Percentiles rank a stretch among this genome's conserved stretches.
Conservation (phyloP, 1,140 invertebrate species). For the Phymorhynchus buccinoides region DNA sequence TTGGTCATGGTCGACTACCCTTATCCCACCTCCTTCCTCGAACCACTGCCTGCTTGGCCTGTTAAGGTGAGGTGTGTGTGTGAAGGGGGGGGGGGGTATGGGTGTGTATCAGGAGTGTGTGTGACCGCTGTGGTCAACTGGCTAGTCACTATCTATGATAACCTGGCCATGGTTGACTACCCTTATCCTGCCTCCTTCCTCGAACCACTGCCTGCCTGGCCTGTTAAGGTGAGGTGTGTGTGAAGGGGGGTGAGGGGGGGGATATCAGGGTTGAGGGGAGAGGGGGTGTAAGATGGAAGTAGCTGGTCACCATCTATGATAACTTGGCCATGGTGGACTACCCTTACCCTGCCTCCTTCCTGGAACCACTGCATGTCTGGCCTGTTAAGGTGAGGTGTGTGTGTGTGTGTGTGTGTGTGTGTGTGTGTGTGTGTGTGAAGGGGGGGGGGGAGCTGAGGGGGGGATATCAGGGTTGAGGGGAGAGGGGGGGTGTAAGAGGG, state of each 20-base stretch:
- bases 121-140: too few relatives aligned
- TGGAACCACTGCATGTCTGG: constrained; percentile 86
- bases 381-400: constrained; percentile 78
- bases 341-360: constrained; percentile 88
- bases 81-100: not conserved
- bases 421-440: not conserved
- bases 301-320: constrained; percentile 43
- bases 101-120: not conserved
- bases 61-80: constrained; percentile 78
- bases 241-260: too few relatives aligned
- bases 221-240: too few relatives aligned
- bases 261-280: too few relatives aligned
- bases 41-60: constrained; percentile 87
- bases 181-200: constrained; percentile 90
- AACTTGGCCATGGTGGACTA: constrained; percentile 94
- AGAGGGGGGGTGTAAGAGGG: too few relatives aligned
- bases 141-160: constrained; percentile 80
- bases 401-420: constrained; percentile 55
- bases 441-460: too few relatives aligned
- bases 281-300: too few relatives aligned
- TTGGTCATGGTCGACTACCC: constrained; percentile 96
- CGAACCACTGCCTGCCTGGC: constrained; percentile 85
- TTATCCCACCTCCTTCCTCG: constrained; percentile 86
- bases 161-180: constrained; percentile 94
- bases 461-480: too few relatives aligned